Percentiles rank a stretch among this genome's conserved stretches.
Evolutionary conservation across 2,797 vertebrate species (phyloP).

Genomic region (Chiropotes sagulatus): DNA sequence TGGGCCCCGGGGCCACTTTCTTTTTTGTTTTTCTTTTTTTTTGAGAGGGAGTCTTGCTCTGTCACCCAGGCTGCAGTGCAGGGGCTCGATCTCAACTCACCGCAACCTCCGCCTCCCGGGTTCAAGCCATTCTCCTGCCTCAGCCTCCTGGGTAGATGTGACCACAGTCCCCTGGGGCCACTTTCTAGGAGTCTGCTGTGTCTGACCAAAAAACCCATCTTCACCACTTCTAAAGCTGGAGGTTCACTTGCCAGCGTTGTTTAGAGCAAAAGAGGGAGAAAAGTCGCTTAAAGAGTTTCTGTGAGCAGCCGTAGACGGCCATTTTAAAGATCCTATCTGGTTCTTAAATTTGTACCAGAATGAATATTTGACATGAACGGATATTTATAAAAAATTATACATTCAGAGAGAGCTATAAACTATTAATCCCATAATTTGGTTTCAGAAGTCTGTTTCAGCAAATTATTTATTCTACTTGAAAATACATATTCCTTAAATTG

Average conservation of each 20-base stretch:
- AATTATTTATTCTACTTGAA: not conserved
- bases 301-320: not conserved
- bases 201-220: not conserved
- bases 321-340: not conserved
- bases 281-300: not conserved
- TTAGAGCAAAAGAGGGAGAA: not conserved
- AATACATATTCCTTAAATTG: not conserved
- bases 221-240: not conserved
- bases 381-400: not conserved
- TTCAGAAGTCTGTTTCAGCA: constrained; percentile 9
- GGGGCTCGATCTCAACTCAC: not conserved
- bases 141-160: not conserved
- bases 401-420: not conserved
- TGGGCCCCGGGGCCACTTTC: not conserved
- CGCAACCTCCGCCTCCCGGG: no score
- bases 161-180: not conserved
- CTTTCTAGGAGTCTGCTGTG: not conserved
- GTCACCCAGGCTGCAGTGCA: no score
- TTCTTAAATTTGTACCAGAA: not conserved
- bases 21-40: no score
- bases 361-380: not conserved
- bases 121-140: not conserved
- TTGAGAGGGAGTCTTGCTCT: no score
- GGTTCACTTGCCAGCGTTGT: not conserved
- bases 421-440: not conserved